Conservation (phyloP, 30 jellyfish, hydroid and myxozoan species). For the Pelagia noctiluca region DNA sequence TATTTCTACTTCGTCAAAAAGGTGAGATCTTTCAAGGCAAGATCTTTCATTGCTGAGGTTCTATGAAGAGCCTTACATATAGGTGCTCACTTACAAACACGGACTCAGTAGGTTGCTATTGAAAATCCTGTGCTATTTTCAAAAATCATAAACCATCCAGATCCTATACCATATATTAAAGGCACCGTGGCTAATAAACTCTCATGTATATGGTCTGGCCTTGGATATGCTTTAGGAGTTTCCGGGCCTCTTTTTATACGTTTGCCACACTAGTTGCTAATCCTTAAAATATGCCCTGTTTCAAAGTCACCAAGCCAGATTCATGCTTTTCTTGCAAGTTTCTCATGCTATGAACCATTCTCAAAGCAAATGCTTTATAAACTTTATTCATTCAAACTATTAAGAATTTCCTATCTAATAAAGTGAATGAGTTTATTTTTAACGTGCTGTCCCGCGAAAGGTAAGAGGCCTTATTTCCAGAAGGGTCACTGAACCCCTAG, state of each 20-base stretch:
- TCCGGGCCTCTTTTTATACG: not conserved
- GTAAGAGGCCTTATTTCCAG: no score
- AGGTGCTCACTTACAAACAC: conserved; percentile 3
- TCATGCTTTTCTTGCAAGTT: no score
- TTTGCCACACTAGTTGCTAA: conserved; percentile 14
- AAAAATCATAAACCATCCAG: not conserved
- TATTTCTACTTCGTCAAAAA: conserved; percentile 74
- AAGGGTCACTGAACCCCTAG: no score
- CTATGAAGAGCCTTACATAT: conserved; percentile 1
- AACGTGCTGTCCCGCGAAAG: no score
- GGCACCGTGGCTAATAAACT: conserved; percentile 1
- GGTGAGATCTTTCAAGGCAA: conserved; percentile 64
- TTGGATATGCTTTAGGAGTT: not conserved
- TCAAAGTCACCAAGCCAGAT: no score
- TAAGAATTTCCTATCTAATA: no score
- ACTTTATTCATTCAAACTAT: no score
- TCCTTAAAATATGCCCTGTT: conserved; percentile 16
- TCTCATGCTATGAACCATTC: no score
- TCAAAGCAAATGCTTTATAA: no score
- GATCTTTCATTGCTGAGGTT: no score
- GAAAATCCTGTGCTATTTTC: not conserved
- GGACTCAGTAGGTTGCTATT: conserved; percentile 6
- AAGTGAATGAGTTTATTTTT: no score
- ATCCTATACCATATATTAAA: not conserved
- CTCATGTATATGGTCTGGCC: conserved; percentile 5